Evolutionary conservation across 92 coral and sea anemone genomes (phyloP).

Genomic region (Parazoanthus swiftii): DNA sequence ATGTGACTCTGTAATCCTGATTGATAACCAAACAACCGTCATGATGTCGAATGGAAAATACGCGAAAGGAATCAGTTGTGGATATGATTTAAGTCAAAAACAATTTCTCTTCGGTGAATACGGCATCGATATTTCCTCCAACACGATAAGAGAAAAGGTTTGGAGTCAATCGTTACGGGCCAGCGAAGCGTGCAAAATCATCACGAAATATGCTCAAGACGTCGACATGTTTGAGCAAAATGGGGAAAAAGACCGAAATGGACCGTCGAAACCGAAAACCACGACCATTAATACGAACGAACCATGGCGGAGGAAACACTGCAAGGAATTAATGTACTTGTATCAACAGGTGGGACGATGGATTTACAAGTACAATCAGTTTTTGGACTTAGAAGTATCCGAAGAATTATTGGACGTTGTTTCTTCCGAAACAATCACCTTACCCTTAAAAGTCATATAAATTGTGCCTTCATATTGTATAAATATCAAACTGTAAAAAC

Average conservation of each 20-base stretch:
- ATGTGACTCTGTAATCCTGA: conserved; percentile 25
- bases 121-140: not conserved
- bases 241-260: not conserved
- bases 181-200: conserved; percentile 15
- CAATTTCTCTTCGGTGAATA: conserved; percentile 33
- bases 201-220: conserved; percentile 5
- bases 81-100: conserved; percentile 27
- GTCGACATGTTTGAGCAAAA: not conserved
- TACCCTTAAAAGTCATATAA: conserved; percentile 32
- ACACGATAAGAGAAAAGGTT: not conserved
- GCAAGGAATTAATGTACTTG: conserved; percentile 16
- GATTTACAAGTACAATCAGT: conserved; percentile 40
- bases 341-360: conserved; percentile 39
- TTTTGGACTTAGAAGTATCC: conserved; percentile 6
- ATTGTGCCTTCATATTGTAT: no score
- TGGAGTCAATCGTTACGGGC: conserved; percentile 25
- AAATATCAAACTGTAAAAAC: not conserved
- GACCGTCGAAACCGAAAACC: not conserved
- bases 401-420: conserved; percentile 14
- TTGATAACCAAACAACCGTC: conserved; percentile 21
- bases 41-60: conserved; percentile 20
- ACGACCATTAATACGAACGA: not conserved
- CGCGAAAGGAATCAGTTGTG: conserved; percentile 35
- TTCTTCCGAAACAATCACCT: not conserved
- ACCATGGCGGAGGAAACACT: conserved; percentile 8